A percentile compares a stretch with the other conserved stretches of the same genome.
Evolutionary conservation across 2,888 invertebrate species (phyloP).

Genomic region (Hemicrepidius hirtus): DNA sequence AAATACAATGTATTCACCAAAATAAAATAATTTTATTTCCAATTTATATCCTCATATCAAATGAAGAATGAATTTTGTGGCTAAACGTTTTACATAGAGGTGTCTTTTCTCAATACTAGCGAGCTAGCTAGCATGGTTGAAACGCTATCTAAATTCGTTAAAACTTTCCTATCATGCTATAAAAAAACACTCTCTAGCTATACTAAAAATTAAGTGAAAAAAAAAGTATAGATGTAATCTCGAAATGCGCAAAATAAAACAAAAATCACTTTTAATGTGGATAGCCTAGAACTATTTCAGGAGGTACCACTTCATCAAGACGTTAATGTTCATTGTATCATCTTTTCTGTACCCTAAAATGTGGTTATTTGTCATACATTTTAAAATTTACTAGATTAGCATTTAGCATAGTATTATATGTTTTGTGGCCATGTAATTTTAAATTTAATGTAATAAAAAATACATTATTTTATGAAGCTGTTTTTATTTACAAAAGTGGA

Average conservation of each 20-base stretch:
- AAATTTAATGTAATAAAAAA: slow-evolving; percentile 73
- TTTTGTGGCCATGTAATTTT: slow-evolving; percentile 74
- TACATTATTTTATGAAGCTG: slow-evolving; percentile 67
- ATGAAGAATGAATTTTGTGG: slow-evolving; percentile 42
- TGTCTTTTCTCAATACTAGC: slow-evolving; percentile 27
- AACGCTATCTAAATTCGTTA: slow-evolving; percentile 14
- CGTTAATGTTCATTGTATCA: slow-evolving; percentile 55
- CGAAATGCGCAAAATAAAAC: slow-evolving; percentile 28
- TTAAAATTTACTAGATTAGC: slow-evolving; percentile 62
- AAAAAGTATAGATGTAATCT: slow-evolving; percentile 31
- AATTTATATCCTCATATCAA: slow-evolving; percentile 46
- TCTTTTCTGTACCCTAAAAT: slow-evolving; percentile 50
- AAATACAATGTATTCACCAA: slow-evolving; percentile 63
- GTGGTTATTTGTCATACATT: slow-evolving; percentile 54
- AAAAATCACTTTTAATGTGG: slow-evolving; percentile 61
- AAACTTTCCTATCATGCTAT: slow-evolving; percentile 14
- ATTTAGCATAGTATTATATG: slow-evolving; percentile 70
- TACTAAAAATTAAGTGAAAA: slow-evolving; percentile 7
- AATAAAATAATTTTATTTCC: slow-evolving; percentile 18
- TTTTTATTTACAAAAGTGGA: neutral
- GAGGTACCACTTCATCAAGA: slow-evolving; percentile 48
- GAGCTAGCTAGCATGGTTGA: slow-evolving; percentile 6
- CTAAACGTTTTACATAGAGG: slow-evolving; percentile 27
- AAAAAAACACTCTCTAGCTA: slow-evolving; percentile 35
- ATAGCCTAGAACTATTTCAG: slow-evolving; percentile 62